Evolutionary conservation across 2,797 vertebrate species (phyloP), one percentile per base, ranked within the genome.

Genomic region (Melanitta fusca): DNA sequence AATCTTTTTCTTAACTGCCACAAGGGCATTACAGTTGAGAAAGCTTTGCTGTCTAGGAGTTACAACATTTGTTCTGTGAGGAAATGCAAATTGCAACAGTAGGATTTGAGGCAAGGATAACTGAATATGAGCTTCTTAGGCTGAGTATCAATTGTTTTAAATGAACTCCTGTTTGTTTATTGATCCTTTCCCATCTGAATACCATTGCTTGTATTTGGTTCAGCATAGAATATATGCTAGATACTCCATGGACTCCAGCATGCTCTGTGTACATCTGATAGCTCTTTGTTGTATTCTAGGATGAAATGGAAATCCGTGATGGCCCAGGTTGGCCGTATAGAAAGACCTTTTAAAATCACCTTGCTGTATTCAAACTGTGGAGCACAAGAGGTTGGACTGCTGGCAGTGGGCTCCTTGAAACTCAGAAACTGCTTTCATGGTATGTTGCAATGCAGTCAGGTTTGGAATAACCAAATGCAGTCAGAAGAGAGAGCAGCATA

Each of bases 351-450:
- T 97, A 98, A 98, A 95, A 97, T 99, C 94, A 98, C 95, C 25
- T 93, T 99, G 85, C 91, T 98, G 32, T 99, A 99, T 96, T 98
- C 98, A 47, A 97, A 93, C 84, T 99, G 98, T 93, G 95, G 93
- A 88, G 83, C 80, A 43, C 88, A 95, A 64, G 96, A 96, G 34
- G 77, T 34, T 53, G 97, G 77, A 83, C 73, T 96, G 11, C 75
- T 99, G 96, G 98, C 98, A 62, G 92, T 99, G 86, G 98, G 99
- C 96, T 98, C 98, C 34, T 97, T 99, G 91, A 95, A 98, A 49
- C 96, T 99, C 75, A 97, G 95, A 60, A 97, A 98, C 95, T 99
- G 99, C 95, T 96, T 97, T 93, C 93, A 88, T 70, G 96, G 97
- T 98, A 97, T 61, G 97, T 86, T 91, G 36, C 32, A 72, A 36